Evolutionary conservation across 2,888 invertebrate species (phyloP).

Genomic region (Syrista parreyssii): DNA sequence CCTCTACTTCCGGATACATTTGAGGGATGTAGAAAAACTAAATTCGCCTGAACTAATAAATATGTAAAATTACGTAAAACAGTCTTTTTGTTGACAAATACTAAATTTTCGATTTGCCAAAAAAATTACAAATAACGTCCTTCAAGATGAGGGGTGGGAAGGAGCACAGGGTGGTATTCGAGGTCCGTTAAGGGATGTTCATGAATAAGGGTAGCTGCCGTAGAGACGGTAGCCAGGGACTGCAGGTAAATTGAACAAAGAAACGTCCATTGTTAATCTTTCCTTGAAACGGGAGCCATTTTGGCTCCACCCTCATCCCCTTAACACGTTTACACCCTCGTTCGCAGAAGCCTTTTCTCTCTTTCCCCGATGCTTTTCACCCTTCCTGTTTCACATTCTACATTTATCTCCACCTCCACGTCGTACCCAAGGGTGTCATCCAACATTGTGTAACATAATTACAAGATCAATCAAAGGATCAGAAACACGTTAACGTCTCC

Average conservation of each 20-base stretch:
- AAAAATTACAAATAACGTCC: neutral
- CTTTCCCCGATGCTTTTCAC: no score
- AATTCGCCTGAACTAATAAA: neutral
- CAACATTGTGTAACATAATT: no score
- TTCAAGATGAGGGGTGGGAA: neutral
- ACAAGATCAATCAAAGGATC: no score
- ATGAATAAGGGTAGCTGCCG: neutral
- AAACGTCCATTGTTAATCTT: constrained; percentile 10
- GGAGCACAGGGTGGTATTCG: neutral
- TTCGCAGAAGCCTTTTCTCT: no score
- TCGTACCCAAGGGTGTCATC: no score
- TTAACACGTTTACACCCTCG: no score
- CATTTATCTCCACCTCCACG: no score
- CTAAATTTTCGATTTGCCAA: neutral
- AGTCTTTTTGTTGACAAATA: neutral
- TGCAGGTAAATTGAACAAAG: constrained; percentile 7
- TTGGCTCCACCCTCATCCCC: neutral
- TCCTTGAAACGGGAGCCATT: neutral
- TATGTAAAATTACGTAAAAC: no score
- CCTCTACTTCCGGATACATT: neutral
- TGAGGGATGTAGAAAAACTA: neutral
- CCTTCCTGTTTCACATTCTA: no score
- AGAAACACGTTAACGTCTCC: no score
- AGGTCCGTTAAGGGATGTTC: neutral
- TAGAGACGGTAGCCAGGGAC: neutral